Percentiles rank a stretch among this genome's conserved stretches.
These are phyloP conservation scores for Orius laevigatus DNA, from an alignment of 1,140 invertebrate genomes.

Conservation along the genomic window DNA sequence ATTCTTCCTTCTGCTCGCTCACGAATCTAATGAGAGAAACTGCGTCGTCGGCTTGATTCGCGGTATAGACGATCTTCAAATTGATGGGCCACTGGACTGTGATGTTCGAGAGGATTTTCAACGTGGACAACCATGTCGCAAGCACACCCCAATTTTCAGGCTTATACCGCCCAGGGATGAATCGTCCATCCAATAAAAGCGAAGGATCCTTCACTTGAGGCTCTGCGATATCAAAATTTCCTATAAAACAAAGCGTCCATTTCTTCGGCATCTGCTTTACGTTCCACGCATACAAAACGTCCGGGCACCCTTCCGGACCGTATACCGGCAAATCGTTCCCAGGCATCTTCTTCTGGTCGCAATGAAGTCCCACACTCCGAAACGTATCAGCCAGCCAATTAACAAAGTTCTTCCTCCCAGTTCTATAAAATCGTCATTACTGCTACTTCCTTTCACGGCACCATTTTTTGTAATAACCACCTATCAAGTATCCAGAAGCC, in stretches of 20 bases:
- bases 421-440: conserved; percentile 3
- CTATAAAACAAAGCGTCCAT: conserved; percentile 4
- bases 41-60: too few species aligned
- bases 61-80: too few species aligned
- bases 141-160: conserved; percentile 5
- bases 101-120: conserved; percentile 1
- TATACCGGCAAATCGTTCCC: not conserved
- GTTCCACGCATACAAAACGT: not conserved
- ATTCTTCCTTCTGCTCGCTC: too few species aligned
- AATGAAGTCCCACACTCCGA: not conserved
- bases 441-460: too few species aligned
- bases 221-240: conserved; percentile 1
- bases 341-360: conserved; percentile 1
- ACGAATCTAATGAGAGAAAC: too few species aligned
- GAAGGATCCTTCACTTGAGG: conserved; percentile 1
- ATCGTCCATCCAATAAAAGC: not conserved
- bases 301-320: conserved; percentile 1
- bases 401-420: conserved; percentile 1
- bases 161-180: not conserved
- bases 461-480: too few species aligned
- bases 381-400: conserved; percentile 1
- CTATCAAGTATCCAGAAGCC: too few species aligned
- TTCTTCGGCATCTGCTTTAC: not conserved
- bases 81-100: too few species aligned
- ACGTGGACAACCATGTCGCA: not conserved